A percentile compares a stretch with the other conserved stretches of the same genome.
These are phyloP conservation scores for Aplysina aerophoba DNA, from an alignment of 37 sponge, comb jelly and placozoan species.

Conservation along the genomic window DNA sequence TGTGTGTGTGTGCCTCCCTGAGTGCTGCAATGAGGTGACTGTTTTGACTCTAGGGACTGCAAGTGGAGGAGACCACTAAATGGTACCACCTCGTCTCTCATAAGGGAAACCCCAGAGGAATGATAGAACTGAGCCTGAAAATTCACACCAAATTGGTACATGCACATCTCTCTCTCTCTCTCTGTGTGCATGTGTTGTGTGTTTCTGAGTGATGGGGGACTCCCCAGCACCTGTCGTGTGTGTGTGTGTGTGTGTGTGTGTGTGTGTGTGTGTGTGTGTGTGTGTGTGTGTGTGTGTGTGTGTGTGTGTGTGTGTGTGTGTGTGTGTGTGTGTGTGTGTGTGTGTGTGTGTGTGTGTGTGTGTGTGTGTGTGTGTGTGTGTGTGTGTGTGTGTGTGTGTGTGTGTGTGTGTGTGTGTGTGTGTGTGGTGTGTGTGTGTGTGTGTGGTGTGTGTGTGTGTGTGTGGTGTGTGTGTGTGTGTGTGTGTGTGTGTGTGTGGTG, in stretches of 20 bases:
- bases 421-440: conserved; percentile 32
- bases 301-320: background rate
- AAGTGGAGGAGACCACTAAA: background rate
- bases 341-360: too few relatives aligned
- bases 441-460: conserved; percentile 14
- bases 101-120: conserved; percentile 24
- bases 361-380: too few relatives aligned
- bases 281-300: background rate
- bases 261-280: conserved; percentile 18
- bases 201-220: too few relatives aligned
- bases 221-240: too few relatives aligned
- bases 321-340: too few relatives aligned
- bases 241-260: conserved; percentile 32
- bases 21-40: background rate
- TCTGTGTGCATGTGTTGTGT: too few relatives aligned
- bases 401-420: background rate
- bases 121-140: background rate
- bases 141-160: conserved; percentile 14
- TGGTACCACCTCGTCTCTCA: conserved; percentile 10
- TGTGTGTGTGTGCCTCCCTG: background rate
- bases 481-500: background rate
- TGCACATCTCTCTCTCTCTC: background rate
- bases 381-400: too few relatives aligned
- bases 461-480: background rate
- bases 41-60: background rate